Evolutionary conservation across 2,888 invertebrate species (phyloP), one percentile per base, ranked within the genome.

Genomic region (Mythimna albipuncta): DNA sequence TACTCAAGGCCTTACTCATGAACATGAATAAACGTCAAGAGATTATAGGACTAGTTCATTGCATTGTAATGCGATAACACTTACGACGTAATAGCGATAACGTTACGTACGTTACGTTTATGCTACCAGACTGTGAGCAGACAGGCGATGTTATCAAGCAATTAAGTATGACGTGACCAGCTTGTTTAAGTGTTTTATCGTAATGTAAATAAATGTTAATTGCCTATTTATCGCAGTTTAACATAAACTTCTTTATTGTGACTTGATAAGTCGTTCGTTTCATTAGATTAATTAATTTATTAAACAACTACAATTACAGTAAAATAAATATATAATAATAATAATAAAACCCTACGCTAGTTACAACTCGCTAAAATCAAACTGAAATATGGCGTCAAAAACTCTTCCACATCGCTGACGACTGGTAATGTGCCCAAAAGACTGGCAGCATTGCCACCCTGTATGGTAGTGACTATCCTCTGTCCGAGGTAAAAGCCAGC

Each of bases 81-180:
- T 32, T 5, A 41, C 54, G 55, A 19, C 10, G 5, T 35, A 32
- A 52, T 59, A 6, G 21, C 9, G 44, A 79, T 65, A 63, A 32
- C 38, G 0, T 13, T 50, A 35, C 21, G 3, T 50, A 47, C 35
- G n/a, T 55, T 50, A 55, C 50, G 21, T 52, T 59, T 71, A 54
- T 2, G 19, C 5, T 35, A 44, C 52, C 32, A 77, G 80, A 79
- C 77, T 2, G 52, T 52, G 32, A 10, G 62, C n/a, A 79, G 76
- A 50, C 74, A 4, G 47, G 0, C 11, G 6, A 2, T 55, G 54
- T 77, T 75, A 70, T 61, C 47, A 11, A 47, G 54, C 38, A 26
- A 69, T 32, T 54, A 26, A 58, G 21, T 10, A 10, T 35, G 50
- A 35, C 16, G n/a, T 26, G 6, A 52, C 4, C 50, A n/a, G n/a